Percentiles rank a stretch among this genome's conserved stretches.
Evolutionary conservation across 2,888 invertebrate species (phyloP).

Genomic region (Chrysomela aeneicollis): DNA sequence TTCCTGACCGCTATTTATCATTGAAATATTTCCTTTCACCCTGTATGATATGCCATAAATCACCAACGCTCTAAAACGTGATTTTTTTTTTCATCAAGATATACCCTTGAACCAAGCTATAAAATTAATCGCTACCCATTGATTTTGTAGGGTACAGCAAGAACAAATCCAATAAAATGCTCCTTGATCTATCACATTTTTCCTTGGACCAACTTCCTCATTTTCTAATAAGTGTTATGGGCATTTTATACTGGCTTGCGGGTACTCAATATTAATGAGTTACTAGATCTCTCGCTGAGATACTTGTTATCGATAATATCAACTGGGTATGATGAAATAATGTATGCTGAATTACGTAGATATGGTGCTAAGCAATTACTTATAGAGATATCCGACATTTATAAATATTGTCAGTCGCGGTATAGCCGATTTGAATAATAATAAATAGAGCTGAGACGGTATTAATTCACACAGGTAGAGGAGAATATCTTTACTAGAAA

Average conservation of each 20-base stretch:
- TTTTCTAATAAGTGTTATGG: background rate
- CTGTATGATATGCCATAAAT: background rate
- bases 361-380: background rate
- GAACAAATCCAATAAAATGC: background rate
- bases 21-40: background rate
- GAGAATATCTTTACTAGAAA: too few species aligned
- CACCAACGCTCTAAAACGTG: background rate
- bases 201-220: background rate
- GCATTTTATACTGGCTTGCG: background rate
- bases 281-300: background rate
- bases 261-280: background rate
- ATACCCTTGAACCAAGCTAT: background rate
- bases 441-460: too few species aligned
- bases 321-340: background rate
- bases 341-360: background rate
- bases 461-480: too few species aligned
- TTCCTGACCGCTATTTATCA: too few species aligned
- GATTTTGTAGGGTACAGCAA: background rate
- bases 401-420: too few species aligned
- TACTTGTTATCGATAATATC: background rate
- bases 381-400: too few species aligned
- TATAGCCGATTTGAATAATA: too few species aligned
- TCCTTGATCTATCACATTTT: constrained; percentile 2
- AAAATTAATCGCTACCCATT: background rate
- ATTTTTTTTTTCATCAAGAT: background rate